phyloP scores from a whole-genome alignment of 2,797 vertebrate species.

The Mustela erminea region DNA sequence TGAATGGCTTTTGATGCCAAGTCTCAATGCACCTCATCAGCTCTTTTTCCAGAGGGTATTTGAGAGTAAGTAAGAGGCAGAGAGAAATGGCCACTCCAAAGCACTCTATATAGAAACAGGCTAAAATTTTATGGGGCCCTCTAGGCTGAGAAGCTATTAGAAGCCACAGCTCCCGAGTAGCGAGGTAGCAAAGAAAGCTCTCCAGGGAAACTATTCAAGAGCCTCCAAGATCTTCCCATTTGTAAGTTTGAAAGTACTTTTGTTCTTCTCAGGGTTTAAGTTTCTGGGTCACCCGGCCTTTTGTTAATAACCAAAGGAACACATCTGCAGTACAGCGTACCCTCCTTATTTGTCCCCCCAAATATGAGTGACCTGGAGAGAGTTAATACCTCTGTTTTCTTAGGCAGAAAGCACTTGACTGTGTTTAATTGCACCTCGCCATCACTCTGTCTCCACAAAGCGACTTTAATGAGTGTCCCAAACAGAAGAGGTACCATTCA shows the following conservation, averaged over 20 bases:
- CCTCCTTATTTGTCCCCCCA: background rate
- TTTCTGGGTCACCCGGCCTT: conserved; percentile 72
- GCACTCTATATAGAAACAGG: conserved; percentile 67
- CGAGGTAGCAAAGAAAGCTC: conserved; percentile 72
- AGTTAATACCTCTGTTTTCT: background rate
- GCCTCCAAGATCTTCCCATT: conserved; percentile 67
- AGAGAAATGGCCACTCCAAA: conserved; percentile 77
- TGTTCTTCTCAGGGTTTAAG: conserved; percentile 72
- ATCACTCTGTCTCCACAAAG: background rate
- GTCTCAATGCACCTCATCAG: conserved; percentile 78
- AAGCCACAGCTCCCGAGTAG: conserved; percentile 54
- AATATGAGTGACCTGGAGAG: conserved; percentile 17
- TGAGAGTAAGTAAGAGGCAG: conserved; percentile 68
- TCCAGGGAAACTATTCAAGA: conserved; percentile 69
- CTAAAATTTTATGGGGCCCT: conserved; percentile 67
- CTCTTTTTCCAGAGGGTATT: conserved; percentile 71
- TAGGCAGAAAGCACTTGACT: background rate
- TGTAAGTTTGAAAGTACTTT: conserved; percentile 70
- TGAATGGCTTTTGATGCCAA: conserved; percentile 73
- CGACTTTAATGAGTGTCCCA: background rate
- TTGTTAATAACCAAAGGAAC: conserved; percentile 64
- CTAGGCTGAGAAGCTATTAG: conserved; percentile 68
- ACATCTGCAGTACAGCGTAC: background rate
- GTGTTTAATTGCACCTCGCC: background rate
- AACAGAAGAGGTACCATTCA: conserved; percentile 14